phyloP scores from a whole-genome alignment of 2,888 invertebrate species.

The Synanthedon formicaeformis region DNA sequence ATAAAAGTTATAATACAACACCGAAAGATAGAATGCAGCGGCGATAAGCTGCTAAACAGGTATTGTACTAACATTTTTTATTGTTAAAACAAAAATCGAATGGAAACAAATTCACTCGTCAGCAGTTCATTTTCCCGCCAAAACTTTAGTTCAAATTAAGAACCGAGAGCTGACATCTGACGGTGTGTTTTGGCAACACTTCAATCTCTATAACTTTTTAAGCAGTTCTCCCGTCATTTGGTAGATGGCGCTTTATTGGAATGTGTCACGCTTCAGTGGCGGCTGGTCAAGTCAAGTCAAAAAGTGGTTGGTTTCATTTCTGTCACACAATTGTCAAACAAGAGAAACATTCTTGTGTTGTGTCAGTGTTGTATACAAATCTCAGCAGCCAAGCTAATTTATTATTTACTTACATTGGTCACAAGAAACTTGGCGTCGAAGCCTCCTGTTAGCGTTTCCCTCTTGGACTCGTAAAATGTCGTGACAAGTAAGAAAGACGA shows the following conservation, averaged over 20 bases:
- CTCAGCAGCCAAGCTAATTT: conserved; percentile 55
- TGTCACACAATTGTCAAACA: conserved; percentile 15
- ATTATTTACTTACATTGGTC: conserved; percentile 54
- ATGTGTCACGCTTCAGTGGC: conserved; percentile 17
- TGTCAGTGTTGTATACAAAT: conserved; percentile 54
- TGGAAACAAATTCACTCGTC: not conserved
- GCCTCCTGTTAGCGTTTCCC: conserved; percentile 33
- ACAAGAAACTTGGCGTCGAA: conserved; percentile 29
- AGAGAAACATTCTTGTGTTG: conserved; percentile 3
- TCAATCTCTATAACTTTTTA: not conserved
- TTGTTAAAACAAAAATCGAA: not conserved
- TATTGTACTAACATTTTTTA: conserved; percentile 9
- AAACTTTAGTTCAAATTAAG: not conserved
- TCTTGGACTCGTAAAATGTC: conserved; percentile 23
- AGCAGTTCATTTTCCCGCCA: not conserved
- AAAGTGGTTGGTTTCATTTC: conserved; percentile 10
- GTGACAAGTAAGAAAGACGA: conserved; percentile 36
- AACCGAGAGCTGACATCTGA: not conserved
- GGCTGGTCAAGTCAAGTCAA: too few species aligned
- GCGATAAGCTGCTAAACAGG: conserved; percentile 62
- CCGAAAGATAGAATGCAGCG: conserved; percentile 49
- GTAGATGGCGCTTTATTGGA: conserved; percentile 41
- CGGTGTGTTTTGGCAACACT: not conserved
- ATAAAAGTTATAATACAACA: conserved; percentile 14
- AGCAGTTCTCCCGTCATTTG: conserved; percentile 7